A percentile compares a stretch with the other conserved stretches of the same genome.
Conservation (phyloP, 1,140 invertebrate species). For the Trachymyrmex cornetzi region DNA sequence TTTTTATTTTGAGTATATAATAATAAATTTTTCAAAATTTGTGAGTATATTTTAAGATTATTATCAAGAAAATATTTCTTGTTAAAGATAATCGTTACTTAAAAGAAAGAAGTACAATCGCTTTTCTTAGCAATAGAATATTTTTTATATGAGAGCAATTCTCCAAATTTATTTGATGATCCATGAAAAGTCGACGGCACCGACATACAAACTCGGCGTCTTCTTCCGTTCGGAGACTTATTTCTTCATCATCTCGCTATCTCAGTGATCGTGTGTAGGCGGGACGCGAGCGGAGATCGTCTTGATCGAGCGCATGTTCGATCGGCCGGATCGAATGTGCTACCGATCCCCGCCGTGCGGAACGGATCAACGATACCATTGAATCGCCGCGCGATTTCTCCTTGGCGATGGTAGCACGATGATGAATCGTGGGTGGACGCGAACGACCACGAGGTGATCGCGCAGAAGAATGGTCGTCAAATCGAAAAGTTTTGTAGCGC, state of each 20-base stretch:
- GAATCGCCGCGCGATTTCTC: constrained; percentile 47
- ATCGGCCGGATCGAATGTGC: constrained; percentile 46
- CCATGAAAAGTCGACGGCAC: neutral
- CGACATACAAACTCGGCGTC: neutral
- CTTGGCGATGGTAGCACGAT: constrained; percentile 58
- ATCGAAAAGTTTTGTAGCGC: constrained; percentile 13
- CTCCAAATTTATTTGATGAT: neutral
- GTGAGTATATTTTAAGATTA: no score
- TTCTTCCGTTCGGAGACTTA: constrained; percentile 34
- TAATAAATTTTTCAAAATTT: no score
- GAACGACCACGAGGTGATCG: constrained; percentile 37
- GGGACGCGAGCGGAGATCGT: constrained; percentile 63
- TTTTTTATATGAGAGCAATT: neutral
- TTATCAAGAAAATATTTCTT: no score
- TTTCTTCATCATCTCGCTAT: constrained; percentile 60
- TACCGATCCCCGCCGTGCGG: constrained; percentile 58
- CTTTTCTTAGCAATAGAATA: neutral
- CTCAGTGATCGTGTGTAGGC: constrained; percentile 57
- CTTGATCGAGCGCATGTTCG: constrained; percentile 53
- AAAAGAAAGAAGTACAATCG: no score
- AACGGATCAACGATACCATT: constrained; percentile 62
- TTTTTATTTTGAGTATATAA: no score
- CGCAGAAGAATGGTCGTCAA: constrained; percentile 33
- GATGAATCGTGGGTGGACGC: constrained; percentile 59
- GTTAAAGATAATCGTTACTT: no score